phyloP scores from a whole-genome alignment of 2,888 invertebrate genomes.

The Temnothorax rugatulus region DNA sequence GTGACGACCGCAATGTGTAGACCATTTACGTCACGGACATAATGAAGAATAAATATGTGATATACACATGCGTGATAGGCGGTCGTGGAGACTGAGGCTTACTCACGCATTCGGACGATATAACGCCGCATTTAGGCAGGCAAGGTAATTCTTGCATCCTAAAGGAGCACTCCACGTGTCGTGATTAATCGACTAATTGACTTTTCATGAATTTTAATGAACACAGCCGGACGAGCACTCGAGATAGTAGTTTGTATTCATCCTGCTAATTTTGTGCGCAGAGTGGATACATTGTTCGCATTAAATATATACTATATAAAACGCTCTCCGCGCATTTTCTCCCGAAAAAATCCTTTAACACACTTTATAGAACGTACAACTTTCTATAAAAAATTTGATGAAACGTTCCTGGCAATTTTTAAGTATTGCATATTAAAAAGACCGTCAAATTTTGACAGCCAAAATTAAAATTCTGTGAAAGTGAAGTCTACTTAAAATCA shows the following conservation, averaged over 20 bases:
- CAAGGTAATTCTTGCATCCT: conserved; percentile 58
- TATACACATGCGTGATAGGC: conserved; percentile 46
- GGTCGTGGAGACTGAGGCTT: conserved; percentile 50
- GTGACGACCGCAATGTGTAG: conserved; percentile 38
- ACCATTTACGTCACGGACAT: conserved; percentile 62
- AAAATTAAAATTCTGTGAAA: background rate
- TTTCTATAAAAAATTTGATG: background rate
- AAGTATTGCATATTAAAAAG: background rate
- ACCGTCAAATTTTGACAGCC: background rate
- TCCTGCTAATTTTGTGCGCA: conserved; percentile 22
- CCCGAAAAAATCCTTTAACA: background rate
- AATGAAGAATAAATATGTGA: conserved; percentile 67
- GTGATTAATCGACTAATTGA: conserved; percentile 78
- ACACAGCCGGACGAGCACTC: conserved; percentile 54
- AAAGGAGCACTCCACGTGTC: conserved; percentile 77
- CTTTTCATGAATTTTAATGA: conserved; percentile 82
- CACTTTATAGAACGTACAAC: background rate
- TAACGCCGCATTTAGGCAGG: conserved; percentile 50
- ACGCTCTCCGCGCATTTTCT: background rate
- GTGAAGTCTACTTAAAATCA: background rate
- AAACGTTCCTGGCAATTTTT: background rate
- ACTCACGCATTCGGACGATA: conserved; percentile 64
- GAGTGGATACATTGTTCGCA: conserved; percentile 25
- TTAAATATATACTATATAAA: conserved; percentile 7
- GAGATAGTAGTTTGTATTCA: conserved; percentile 35